phyloP scores from a whole-genome alignment of 2,113 vertebrate genomes.

The Dicerorhinus sumatrensis region DNA sequence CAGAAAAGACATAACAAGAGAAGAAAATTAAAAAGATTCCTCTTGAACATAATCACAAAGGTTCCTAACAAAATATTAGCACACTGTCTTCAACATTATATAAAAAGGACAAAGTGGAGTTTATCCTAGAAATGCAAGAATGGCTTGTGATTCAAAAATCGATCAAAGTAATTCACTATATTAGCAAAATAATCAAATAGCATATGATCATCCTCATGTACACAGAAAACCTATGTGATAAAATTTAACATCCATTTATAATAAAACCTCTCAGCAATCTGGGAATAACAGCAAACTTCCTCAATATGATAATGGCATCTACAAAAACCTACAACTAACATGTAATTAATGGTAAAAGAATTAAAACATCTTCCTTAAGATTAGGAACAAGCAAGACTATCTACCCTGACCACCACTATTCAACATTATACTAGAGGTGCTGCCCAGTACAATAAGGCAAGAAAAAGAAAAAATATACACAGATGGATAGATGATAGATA shows the following conservation, averaged over 20 bases:
- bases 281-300: neutral
- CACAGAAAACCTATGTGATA: neutral
- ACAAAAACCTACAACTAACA: neutral
- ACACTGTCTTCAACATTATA: neutral
- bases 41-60: neutral
- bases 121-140: neutral
- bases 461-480: neutral
- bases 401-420: neutral
- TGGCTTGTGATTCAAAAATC: neutral
- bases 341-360: neutral
- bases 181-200: neutral
- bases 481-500: neutral
- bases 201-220: neutral
- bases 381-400: neutral
- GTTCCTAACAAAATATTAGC: neutral
- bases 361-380: neutral
- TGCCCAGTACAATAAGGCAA: neutral
- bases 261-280: neutral
- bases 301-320: neutral
- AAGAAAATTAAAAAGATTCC: neutral
- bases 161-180: neutral
- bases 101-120: neutral
- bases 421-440: neutral
- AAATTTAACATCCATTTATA: neutral
- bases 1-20: neutral